phyloP scores from a whole-genome alignment of 1,140 invertebrate genomes.

The Hyles vespertilio region DNA sequence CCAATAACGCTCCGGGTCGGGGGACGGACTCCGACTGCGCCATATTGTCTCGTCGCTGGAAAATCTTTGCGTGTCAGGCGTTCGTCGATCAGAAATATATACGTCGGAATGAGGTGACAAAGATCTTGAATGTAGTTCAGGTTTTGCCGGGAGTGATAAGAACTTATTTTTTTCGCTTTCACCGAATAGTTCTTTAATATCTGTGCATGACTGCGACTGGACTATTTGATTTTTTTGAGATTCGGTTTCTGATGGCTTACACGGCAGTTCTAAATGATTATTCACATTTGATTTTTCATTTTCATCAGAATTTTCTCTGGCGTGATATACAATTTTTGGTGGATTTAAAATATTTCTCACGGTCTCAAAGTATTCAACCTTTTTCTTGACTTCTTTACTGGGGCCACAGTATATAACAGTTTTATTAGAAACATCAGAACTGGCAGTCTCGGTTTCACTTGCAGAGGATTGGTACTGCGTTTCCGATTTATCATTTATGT shows the following conservation, averaged over 20 bases:
- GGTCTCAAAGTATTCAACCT: slow-evolving; percentile 88
- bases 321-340: slow-evolving; percentile 62
- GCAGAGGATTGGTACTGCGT: slow-evolving; percentile 59
- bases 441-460: slow-evolving; percentile 81
- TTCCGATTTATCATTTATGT: slow-evolving; percentile 40
- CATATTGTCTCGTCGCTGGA: slow-evolving; percentile 81
- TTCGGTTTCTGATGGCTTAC: slow-evolving; percentile 13
- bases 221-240: slow-evolving; percentile 49
- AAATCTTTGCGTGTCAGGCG: slow-evolving; percentile 68
- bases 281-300: slow-evolving; percentile 42
- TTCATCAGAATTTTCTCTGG: slow-evolving; percentile 74
- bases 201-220: slow-evolving; percentile 82
- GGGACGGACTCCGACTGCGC: slow-evolving; percentile 80
- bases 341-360: slow-evolving; percentile 53
- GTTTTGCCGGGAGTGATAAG: slow-evolving; percentile 57
- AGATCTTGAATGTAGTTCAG: slow-evolving; percentile 58
- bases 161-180: slow-evolving; percentile 78
- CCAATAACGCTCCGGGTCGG: slow-evolving; percentile 82
- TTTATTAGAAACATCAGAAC: slow-evolving; percentile 81
- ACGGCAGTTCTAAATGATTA: slow-evolving; percentile 13
- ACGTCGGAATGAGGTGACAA: slow-evolving; percentile 61
- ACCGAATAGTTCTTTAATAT: slow-evolving; percentile 87
- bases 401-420: slow-evolving; percentile 78
- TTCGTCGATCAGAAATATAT: slow-evolving; percentile 52
- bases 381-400: slow-evolving; percentile 80